A percentile compares a stretch with the other conserved stretches of the same genome.
phyloP scores from a whole-genome alignment of 1,140 invertebrate genomes.

The Berghia stephanieae region DNA sequence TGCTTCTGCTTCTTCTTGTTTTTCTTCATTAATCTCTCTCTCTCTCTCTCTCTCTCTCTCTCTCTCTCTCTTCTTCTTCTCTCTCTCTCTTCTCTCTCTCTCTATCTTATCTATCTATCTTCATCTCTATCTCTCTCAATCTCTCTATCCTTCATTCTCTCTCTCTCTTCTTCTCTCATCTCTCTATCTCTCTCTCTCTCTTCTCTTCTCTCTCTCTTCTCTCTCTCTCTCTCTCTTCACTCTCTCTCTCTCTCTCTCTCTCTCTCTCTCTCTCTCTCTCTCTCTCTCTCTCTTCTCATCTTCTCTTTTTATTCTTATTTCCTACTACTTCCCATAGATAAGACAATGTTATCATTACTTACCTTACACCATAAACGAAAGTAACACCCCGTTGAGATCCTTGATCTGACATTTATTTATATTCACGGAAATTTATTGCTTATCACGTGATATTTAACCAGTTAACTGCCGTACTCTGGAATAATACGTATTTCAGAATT shows the following conservation, averaged over 20 bases:
- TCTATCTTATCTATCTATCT: too few species aligned
- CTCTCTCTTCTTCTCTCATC: neutral
- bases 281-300: neutral
- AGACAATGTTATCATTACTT: too few species aligned
- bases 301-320: neutral
- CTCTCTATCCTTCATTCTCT: neutral
- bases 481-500: too few species aligned
- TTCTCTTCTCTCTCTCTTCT: neutral
- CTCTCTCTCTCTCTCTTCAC: neutral
- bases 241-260: neutral
- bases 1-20: too few species aligned
- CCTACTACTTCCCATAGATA: too few species aligned
- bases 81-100: neutral
- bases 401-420: too few species aligned
- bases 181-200: neutral
- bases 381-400: too few species aligned
- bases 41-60: conserved; percentile 8
- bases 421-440: too few species aligned
- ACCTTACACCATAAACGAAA: too few species aligned
- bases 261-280: neutral
- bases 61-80: neutral
- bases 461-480: too few species aligned
- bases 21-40: too few species aligned
- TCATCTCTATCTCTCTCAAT: neutral
- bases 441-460: too few species aligned